Evolutionary conservation across 2,797 vertebrate species (phyloP).

Genomic region (Cetoscarus ocellatus): DNA sequence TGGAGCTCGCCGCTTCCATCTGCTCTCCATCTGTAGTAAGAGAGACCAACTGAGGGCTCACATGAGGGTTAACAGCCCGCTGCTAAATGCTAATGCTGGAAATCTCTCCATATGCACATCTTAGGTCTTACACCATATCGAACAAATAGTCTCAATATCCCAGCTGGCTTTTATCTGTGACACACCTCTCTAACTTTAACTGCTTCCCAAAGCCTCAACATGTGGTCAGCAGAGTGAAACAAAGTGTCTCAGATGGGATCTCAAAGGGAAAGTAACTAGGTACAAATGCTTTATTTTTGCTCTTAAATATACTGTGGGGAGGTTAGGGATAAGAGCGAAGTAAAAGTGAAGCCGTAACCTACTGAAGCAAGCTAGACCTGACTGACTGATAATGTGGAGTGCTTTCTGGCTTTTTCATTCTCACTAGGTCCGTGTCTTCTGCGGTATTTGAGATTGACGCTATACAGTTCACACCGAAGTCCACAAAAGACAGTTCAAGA

Average conservation of each 20-base stretch:
- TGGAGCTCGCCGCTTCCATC: constrained; percentile 60
- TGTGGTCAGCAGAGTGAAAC: constrained; percentile 24
- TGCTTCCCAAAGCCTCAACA: background rate
- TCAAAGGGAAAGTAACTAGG: background rate
- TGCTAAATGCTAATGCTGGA: constrained; percentile 35
- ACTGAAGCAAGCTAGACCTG: too few relatives aligned
- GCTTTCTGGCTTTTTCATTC: too few relatives aligned
- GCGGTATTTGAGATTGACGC: too few relatives aligned
- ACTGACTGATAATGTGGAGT: too few relatives aligned
- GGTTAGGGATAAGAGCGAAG: too few relatives aligned
- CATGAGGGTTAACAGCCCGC: constrained; percentile 29
- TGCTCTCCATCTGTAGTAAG: constrained; percentile 68
- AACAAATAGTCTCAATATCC: background rate
- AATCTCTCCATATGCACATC: constrained; percentile 36
- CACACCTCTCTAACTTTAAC: background rate
- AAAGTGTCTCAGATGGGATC: constrained; percentile 18
- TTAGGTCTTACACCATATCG: constrained; percentile 11
- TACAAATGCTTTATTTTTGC: background rate
- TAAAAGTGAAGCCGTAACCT: too few relatives aligned
- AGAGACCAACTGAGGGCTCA: constrained; percentile 21
- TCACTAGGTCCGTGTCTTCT: too few relatives aligned
- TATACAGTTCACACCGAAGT: too few relatives aligned
- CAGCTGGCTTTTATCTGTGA: background rate
- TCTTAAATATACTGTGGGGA: too few relatives aligned
- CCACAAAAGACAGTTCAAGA: too few relatives aligned